Base-by-base conservation (phyloP, 2,888 invertebrate species). In the Chloroclysta siterata region DNA sequence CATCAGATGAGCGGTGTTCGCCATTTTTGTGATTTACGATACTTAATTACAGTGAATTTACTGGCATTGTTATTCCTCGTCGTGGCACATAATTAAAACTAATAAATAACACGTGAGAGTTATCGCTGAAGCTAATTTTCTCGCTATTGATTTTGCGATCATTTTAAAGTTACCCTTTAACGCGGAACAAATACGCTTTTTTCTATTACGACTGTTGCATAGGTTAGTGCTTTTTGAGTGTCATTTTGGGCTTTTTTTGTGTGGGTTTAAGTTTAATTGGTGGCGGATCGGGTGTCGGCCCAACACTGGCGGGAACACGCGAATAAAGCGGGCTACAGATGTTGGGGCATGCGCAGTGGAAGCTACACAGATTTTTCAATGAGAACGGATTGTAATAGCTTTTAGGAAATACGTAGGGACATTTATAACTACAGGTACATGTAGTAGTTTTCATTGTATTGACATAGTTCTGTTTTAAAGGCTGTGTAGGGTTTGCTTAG, bases 1-100 rank as follows among this genome's bases (percentile, higher is more conserved):
- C 81, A 97, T 95, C 82, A 98, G 94, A 89, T 98, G 98, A 61
- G 97, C 97, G 75, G 97, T 97, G 87, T 98, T 98, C 80, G 98
- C 97, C 98, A 98, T 97, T 78, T 87, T 90, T 72, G 72, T 10
- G 72, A 71, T 61, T 74, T 73, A 66, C 60, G 65, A 75, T 76
- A 73, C 70, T 68, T 74, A 70, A 64, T 80, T 81, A 82, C 79
- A 82, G 77, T 74, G 71, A 65, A 60, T 53, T 61, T 63, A 53
- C 11, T 51, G 15, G 47, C 57, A 57, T 67, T 88, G 85, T 60
- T 82, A 79, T 69, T 90, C 89, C 63, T 76, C 79, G 73, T 91
- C 91, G 71, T 90, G 91, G 77, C 91, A 91, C 86, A 84, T 81
- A 75, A 89, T 85, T 70, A 85, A 72, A 51, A 82, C 74, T 70